phyloP scores from a whole-genome alignment of 2,797 vertebrate species.

The Sebastes ruberrimus region DNA sequence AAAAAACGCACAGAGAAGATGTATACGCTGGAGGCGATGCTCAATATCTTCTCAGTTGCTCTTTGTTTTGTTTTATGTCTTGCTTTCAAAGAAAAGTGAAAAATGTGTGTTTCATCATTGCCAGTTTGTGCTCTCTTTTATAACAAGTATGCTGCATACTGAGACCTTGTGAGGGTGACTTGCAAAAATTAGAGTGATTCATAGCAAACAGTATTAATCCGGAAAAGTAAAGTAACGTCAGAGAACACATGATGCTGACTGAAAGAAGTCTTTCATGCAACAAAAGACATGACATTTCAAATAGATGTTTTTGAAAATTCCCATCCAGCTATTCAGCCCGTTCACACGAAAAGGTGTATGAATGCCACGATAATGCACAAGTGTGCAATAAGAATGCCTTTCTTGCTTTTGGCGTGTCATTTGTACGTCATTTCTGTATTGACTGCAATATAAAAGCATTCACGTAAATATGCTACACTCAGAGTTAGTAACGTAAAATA shows the following conservation, averaged over 20 bases:
- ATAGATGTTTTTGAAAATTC: background rate
- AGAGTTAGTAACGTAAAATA: too few relatives aligned
- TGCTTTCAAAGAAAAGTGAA: background rate
- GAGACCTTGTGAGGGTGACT: conserved; percentile 5
- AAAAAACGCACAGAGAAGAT: conserved; percentile 30
- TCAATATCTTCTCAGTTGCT: conserved; percentile 14
- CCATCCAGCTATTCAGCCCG: background rate
- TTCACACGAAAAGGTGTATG: too few relatives aligned
- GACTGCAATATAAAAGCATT: too few relatives aligned
- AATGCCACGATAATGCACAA: too few relatives aligned
- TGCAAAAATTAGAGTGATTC: conserved; percentile 27
- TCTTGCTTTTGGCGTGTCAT: too few relatives aligned
- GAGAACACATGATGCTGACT: background rate
- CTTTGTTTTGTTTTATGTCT: conserved; percentile 10
- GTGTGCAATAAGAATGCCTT: too few relatives aligned
- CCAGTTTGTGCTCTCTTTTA: background rate
- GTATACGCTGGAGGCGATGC: background rate
- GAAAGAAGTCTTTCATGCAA: background rate
- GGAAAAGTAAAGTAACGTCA: background rate
- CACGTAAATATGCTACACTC: too few relatives aligned
- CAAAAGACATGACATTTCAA: background rate
- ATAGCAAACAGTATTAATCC: background rate
- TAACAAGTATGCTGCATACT: background rate
- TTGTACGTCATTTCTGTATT: too few relatives aligned
- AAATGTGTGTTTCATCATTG: background rate